Evolutionary conservation across 2,113 vertebrate species (phyloP).

Genomic region (Poeciliopsis prolifica): DNA sequence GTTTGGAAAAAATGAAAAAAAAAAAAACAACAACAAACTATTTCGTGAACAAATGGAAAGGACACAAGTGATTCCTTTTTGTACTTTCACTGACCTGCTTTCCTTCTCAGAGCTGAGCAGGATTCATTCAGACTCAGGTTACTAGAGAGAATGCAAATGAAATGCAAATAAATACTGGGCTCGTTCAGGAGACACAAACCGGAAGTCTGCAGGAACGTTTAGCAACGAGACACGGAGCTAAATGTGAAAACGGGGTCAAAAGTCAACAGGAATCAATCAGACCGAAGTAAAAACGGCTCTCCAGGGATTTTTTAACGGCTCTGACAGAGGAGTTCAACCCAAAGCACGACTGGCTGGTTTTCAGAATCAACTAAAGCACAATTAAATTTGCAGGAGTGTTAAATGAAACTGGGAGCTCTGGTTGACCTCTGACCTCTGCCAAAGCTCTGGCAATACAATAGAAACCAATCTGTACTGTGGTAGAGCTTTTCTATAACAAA

Average conservation of each 20-base stretch:
- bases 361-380: conserved; percentile 59
- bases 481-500: conserved; percentile 43
- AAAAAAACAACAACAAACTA: background rate
- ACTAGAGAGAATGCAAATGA: conserved; percentile 25
- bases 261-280: background rate
- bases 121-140: conserved; percentile 43
- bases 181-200: background rate
- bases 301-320: conserved; percentile 18
- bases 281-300: conserved; percentile 5
- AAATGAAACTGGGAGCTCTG: conserved; percentile 39
- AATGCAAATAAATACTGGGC: conserved; percentile 37
- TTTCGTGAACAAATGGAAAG: background rate
- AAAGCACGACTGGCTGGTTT: conserved; percentile 45
- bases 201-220: background rate
- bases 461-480: conserved; percentile 22
- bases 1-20: background rate
- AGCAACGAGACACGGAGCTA: background rate
- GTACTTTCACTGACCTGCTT: conserved; percentile 6
- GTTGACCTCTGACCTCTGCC: conserved; percentile 34
- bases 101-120: conserved; percentile 20
- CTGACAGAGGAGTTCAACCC: conserved; percentile 14
- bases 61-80: background rate
- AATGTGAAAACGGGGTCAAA: background rate
- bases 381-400: conserved; percentile 34
- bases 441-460: conserved; percentile 38